phyloP scores from a whole-genome alignment of 1,140 invertebrate genomes.

The Aporrectodea caliginosa region DNA sequence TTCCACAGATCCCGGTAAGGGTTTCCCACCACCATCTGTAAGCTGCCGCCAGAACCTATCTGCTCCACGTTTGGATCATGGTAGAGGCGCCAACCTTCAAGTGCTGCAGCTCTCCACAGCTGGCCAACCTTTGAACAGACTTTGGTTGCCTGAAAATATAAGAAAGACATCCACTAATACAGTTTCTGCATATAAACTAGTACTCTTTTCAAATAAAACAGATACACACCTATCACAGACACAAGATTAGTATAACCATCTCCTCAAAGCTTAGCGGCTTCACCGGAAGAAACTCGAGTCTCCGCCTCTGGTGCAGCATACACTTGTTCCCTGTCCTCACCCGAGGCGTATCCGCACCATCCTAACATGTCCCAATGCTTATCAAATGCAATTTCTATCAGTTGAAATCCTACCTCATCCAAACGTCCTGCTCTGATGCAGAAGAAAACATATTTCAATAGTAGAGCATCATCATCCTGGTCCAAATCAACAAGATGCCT shows the following conservation, averaged over 20 bases:
- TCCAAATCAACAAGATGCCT: conserved; percentile 81
- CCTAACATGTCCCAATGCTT: not conserved
- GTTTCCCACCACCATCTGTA: conserved; percentile 71
- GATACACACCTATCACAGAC: not conserved
- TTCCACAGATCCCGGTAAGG: conserved; percentile 86
- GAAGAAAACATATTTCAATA: conserved; percentile 68
- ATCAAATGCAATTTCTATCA: not conserved
- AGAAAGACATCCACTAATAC: not conserved
- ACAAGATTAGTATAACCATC: not conserved
- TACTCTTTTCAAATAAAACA: not conserved
- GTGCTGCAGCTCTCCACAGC: conserved; percentile 78
- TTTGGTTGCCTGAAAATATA: conserved; percentile 64
- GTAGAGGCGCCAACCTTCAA: conserved; percentile 82
- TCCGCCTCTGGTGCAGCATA: not conserved
- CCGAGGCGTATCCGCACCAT: not conserved
- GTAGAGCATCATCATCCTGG: conserved; percentile 74
- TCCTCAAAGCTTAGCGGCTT: too few relatives aligned
- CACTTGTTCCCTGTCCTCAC: not conserved
- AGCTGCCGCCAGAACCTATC: conserved; percentile 48
- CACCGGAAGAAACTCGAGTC: not conserved
- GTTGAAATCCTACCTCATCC: conserved; percentile 58
- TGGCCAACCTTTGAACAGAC: conserved; percentile 80
- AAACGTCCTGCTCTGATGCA: conserved; percentile 80
- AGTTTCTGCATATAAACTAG: not conserved
- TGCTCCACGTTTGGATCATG: conserved; percentile 73